Base-by-base conservation (phyloP, 1,140 invertebrate genomes). In the Zaprionus nigranus region DNA sequence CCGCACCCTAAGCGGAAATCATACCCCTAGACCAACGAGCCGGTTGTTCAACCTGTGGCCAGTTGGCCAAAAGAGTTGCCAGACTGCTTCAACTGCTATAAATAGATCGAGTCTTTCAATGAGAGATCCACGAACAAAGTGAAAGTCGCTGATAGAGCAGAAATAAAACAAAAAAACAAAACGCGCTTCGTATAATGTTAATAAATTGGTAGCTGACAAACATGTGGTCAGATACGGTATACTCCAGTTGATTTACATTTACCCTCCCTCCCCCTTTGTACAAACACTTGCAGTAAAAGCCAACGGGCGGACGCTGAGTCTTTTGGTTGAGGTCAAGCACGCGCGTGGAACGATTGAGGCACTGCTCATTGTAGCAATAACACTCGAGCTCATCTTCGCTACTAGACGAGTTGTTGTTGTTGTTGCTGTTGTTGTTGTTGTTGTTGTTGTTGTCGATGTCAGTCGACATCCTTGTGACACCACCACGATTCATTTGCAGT, bases 1-100 rank as follows among this genome's bases (percentile, higher is more conserved):
- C 94, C 94, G 94, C 94, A 94, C 94, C 94, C 94, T 94, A 94
- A 94, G 94, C 94, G 94, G 94, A 93, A 94, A 94, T 94, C 94
- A 94, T 94, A 94, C 94, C 94, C 94, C 94, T 94, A 94, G 94
- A 94, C 94, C 94, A 94, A 94, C 94, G 93, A 94, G 93, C 93
- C 93, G 0, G 46, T 51, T 51, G 59, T 51, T 59, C 43, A 53
- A 22, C 1, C 9, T 1, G 1, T 5, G 43, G 2, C 63, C 11
- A 72, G 17, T 24, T 58, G 40, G 20, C 28, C 6, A 28, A 13
- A 72, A 53, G 15, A 66, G 34, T 13, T 12, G 43, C 54, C 22
- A 46, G 40, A 20, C n/a, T 13, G 17, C 34, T 28, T 30, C 51
- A 66, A 28, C 17, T 4, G 40, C 54, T 59, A 66, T 51, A 72